Conservation (phyloP, 1,140 invertebrate genomes). For the Macrobrachium rosenbergii region DNA sequence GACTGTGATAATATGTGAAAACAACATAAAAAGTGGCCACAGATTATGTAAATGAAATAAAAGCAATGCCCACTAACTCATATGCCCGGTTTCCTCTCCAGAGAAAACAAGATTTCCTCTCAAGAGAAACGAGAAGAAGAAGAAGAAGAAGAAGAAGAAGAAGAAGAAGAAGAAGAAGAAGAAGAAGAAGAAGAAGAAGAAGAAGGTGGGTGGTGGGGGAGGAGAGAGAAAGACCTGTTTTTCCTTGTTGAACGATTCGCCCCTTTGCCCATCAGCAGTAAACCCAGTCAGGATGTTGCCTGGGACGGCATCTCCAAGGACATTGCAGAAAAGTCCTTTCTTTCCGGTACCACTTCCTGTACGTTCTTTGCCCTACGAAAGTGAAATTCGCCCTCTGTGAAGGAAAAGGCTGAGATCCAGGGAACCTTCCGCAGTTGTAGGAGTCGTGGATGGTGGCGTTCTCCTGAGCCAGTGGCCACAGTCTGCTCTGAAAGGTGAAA, state of each 20-base stretch:
- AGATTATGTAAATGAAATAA: too few relatives aligned
- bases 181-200: too few relatives aligned
- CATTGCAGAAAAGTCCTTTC: background rate
- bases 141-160: too few relatives aligned
- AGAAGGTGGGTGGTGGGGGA: too few relatives aligned
- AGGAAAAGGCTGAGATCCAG: slow-evolving; percentile 3
- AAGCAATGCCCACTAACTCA: too few relatives aligned
- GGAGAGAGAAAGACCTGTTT: too few relatives aligned
- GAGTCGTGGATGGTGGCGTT: slow-evolving; percentile 12
- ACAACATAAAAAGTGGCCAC: too few relatives aligned
- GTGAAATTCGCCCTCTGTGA: slow-evolving; percentile 1
- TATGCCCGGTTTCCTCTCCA: too few relatives aligned
- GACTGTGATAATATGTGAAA: too few relatives aligned
- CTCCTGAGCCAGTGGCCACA: background rate
- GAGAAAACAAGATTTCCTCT: too few relatives aligned
- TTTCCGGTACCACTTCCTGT: slow-evolving; percentile 5
- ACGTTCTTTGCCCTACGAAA: slow-evolving; percentile 31
- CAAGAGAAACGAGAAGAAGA: too few relatives aligned
- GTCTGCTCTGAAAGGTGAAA: background rate
- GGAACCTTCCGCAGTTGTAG: background rate
- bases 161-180: too few relatives aligned
- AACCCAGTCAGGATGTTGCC: slow-evolving; percentile 8
- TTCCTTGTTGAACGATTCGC: background rate
- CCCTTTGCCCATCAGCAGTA: slow-evolving; percentile 8
- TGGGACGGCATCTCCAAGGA: slow-evolving; percentile 8